A percentile compares a stretch with the other conserved stretches of the same genome.
Evolutionary conservation across 1,140 invertebrate genomes (phyloP).

Genomic region (Tenebrio molitor): DNA sequence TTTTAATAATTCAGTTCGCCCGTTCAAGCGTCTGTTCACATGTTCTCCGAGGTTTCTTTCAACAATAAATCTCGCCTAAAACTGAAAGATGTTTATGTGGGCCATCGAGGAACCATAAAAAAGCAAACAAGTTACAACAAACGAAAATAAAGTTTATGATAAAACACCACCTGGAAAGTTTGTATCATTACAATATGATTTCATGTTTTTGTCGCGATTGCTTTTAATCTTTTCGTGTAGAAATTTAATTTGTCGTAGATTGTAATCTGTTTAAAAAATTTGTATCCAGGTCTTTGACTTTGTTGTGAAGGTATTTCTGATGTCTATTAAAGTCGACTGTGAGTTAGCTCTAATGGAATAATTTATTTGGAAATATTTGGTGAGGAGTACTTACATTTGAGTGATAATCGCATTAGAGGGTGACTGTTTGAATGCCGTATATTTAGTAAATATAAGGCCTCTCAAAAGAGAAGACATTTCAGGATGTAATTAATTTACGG

Average conservation of each 20-base stretch:
- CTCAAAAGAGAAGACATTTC: constrained; percentile 4
- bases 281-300: too few species aligned
- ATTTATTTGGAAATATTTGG: constrained; percentile 20
- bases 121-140: constrained; percentile 14
- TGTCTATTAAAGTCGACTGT: neutral
- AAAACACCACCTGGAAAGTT: constrained; percentile 2
- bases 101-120: neutral
- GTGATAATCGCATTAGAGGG: constrained; percentile 15
- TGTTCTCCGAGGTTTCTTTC: constrained; percentile 3
- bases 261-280: too few species aligned
- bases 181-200: constrained; percentile 12
- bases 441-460: constrained; percentile 21
- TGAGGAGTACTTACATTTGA: neutral
- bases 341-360: neutral
- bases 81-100: constrained; percentile 19
- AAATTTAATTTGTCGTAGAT: too few species aligned
- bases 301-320: neutral
- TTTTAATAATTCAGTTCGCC: neutral
- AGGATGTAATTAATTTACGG: constrained; percentile 11
- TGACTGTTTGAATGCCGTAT: constrained; percentile 10
- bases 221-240: too few species aligned
- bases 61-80: constrained; percentile 3
- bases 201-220: neutral
- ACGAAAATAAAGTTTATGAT: constrained; percentile 24
- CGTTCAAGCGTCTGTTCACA: neutral